Base-by-base conservation (phyloP, 2,797 vertebrate species). In the Amniataba percoides region DNA sequence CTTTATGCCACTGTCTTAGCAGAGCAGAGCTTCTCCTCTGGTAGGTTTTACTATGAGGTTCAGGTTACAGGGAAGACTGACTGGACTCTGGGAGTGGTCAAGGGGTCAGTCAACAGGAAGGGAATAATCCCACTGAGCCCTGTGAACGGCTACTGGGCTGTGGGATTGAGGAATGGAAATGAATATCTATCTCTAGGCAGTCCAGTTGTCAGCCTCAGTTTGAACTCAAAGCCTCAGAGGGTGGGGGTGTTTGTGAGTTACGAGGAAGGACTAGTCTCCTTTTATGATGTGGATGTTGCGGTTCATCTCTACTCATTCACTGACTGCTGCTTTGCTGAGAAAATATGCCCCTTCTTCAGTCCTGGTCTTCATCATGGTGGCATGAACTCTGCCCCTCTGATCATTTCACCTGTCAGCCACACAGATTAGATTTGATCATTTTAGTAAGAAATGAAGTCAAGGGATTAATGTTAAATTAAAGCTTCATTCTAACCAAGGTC, bases 1-100 rank as follows among this genome's bases (percentile, higher is more conserved):
- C 52, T 42, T 31, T 74, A 66, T 40, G 53, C 3, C 19, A 65
- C 0, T 10, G 66, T 70, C 1, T 15, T 63, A 19, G 58, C 66
- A 3, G 51, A 57, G 58, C 74, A 68, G 66, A 27, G 12, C 16
- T 70, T 70, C 59, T 46, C 58, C 4, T 70, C 43, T 13, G 65
- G 65, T 8, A 46, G 74, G 4, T 69, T 62, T 56, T 62, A 68
- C 64, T 68, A 60, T 7, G 74, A 69, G 51, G 65, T 77, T 46
- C 12, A 66, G 48, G 69, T 78, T 3, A 14, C 10, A 21, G 48
- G 62, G 42, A 79, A 79, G 31, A 67, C 63, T 3, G 49, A 67
- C 51, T 79, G 77, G 70, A 67, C 45, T 11, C 83, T 80, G 31
- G 86, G 84, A 1, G 81, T 59, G 61, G 77, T 72, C 70, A 77